Conservation (phyloP, 2,113 vertebrate genomes). For the Sus scrofa region DNA sequence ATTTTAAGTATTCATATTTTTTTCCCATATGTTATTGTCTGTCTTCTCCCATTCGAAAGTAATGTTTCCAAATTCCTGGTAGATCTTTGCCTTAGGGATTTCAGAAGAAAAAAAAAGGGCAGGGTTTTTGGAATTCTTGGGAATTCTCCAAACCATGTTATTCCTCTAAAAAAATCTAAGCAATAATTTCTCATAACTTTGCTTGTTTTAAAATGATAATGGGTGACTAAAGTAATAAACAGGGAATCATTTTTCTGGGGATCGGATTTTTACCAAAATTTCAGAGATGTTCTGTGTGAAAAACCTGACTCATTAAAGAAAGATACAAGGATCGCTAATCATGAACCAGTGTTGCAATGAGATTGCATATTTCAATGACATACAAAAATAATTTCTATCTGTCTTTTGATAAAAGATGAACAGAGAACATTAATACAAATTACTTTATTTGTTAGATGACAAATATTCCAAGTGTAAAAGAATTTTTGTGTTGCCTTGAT, state of each 20-base stretch:
- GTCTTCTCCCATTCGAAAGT: not conserved
- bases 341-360: not conserved
- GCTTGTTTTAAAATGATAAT: conserved; percentile 19
- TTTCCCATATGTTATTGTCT: not conserved
- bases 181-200: not conserved
- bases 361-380: not conserved
- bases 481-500: conserved; percentile 18
- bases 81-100: not conserved
- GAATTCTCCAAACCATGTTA: not conserved
- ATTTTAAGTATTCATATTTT: not conserved
- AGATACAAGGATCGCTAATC: not conserved
- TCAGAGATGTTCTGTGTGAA: not conserved
- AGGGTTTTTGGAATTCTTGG: not conserved
- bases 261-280: not conserved
- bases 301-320: not conserved
- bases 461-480: not conserved
- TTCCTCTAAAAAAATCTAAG: not conserved
- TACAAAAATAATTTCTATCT: not conserved
- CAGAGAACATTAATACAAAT: not conserved
- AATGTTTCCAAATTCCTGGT: not conserved
- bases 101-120: not conserved
- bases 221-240: not conserved
- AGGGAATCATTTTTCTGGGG: not conserved
- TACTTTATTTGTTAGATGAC: not conserved
- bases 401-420: not conserved